Percentiles rank a stretch among this genome's conserved stretches.
phyloP scores from a whole-genome alignment of 2,888 invertebrate species.

The Oscheius sp. region DNA sequence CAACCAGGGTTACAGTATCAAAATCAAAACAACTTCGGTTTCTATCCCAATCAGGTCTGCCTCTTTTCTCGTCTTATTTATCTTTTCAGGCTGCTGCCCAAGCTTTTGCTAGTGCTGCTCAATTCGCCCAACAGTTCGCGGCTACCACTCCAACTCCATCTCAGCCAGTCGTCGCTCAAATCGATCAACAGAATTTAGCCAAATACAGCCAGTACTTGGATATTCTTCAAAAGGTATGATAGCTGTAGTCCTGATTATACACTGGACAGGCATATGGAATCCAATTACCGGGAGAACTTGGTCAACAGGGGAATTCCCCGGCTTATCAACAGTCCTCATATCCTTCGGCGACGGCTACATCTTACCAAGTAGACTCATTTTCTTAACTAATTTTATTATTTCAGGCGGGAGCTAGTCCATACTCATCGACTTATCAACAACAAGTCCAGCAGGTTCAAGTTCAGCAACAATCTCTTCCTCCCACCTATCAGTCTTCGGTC shows the following conservation, averaged over 20 bases:
- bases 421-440: constrained; percentile 15
- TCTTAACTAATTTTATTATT: background rate
- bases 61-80: background rate
- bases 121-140: constrained; percentile 46
- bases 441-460: constrained; percentile 8
- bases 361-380: constrained; percentile 19
- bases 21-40: constrained; percentile 12
- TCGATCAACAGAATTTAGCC: constrained; percentile 59
- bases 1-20: constrained; percentile 46
- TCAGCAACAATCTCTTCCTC: constrained; percentile 3
- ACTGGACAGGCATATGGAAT: constrained; percentile 48
- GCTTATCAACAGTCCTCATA: constrained; percentile 32
- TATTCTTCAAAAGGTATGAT: constrained; percentile 49
- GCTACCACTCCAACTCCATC: constrained; percentile 30
- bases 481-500: background rate
- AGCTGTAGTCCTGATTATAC: background rate
- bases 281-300: constrained; percentile 52
- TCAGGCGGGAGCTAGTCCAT: constrained; percentile 24
- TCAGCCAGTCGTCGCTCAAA: constrained; percentile 36
- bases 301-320: constrained; percentile 17
- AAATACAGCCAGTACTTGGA: constrained; percentile 63
- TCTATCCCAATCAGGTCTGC: constrained; percentile 30
- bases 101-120: constrained; percentile 36
- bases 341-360: constrained; percentile 35
- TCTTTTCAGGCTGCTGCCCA: constrained; percentile 41